These are phyloP conservation scores for Pseudomyrmex cubaensis DNA, from an alignment of 1,140 invertebrate genomes.

Conservation along the genomic window DNA sequence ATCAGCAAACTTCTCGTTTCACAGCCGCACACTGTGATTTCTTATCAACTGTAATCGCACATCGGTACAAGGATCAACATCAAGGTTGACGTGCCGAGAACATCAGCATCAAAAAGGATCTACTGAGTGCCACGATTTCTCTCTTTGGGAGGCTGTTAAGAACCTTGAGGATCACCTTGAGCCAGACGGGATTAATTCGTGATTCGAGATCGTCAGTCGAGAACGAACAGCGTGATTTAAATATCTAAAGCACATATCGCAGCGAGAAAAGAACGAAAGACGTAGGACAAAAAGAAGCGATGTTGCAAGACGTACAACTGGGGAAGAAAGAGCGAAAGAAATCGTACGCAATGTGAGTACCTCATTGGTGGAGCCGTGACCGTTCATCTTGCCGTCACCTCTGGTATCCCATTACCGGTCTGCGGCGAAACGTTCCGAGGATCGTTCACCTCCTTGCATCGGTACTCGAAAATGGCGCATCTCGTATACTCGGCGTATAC, in stretches of 20 bases:
- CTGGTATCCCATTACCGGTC: slow-evolving; percentile 80
- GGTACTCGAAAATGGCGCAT: slow-evolving; percentile 74
- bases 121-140: slow-evolving; percentile 36
- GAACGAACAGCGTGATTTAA: slow-evolving; percentile 55
- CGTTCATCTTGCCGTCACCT: slow-evolving; percentile 83
- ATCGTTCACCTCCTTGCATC: slow-evolving; percentile 75
- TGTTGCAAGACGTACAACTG: neutral
- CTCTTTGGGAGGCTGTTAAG: slow-evolving; percentile 37
- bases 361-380: slow-evolving; percentile 80
- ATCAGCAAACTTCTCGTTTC: slow-evolving; percentile 8
- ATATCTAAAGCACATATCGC: slow-evolving; percentile 56
- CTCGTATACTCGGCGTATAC: slow-evolving; percentile 40
- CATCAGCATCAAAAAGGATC: slow-evolving; percentile 35
- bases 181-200: slow-evolving; percentile 46
- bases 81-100: slow-evolving; percentile 48
- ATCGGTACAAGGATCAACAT: slow-evolving; percentile 51
- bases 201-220: slow-evolving; percentile 54
- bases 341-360: slow-evolving; percentile 73
- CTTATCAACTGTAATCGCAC: slow-evolving; percentile 45
- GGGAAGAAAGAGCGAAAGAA: slow-evolving; percentile 60
- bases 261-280: neutral
- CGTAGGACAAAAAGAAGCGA: slow-evolving; percentile 6
- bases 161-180: slow-evolving; percentile 49
- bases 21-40: neutral
- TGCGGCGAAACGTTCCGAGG: slow-evolving; percentile 73